phyloP scores from a whole-genome alignment of 2,113 vertebrate genomes.

The Melanerpes aurifrons region DNA sequence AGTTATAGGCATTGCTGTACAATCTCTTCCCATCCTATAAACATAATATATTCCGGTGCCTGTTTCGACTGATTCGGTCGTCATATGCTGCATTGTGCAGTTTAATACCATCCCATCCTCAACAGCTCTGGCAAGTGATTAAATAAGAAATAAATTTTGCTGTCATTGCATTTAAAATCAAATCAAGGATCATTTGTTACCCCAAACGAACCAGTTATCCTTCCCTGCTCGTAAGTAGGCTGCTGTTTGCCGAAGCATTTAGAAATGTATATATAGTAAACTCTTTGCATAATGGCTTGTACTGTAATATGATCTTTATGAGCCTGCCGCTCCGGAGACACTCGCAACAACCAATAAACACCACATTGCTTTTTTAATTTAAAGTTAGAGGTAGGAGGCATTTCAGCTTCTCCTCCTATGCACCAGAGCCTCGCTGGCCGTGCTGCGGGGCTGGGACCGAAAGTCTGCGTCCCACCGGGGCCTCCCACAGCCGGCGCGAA shows the following conservation, averaged over 20 bases:
- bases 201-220: slow-evolving; percentile 77
- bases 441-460: fast-evolving
- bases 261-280: slow-evolving; percentile 70
- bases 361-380: slow-evolving; percentile 71
- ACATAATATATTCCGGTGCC: slow-evolving; percentile 68
- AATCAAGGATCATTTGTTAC: slow-evolving; percentile 82
- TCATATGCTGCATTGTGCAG: slow-evolving; percentile 53
- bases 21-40: slow-evolving; percentile 66
- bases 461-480: not conserved
- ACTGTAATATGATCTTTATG: slow-evolving; percentile 74
- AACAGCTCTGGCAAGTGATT: slow-evolving; percentile 73
- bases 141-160: slow-evolving; percentile 80
- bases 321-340: slow-evolving; percentile 40
- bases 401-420: not conserved
- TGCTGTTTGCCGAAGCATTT: slow-evolving; percentile 76
- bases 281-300: slow-evolving; percentile 70
- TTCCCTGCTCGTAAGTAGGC: slow-evolving; percentile 71
- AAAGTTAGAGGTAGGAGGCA: slow-evolving; percentile 70
- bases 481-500: not conserved
- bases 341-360: slow-evolving; percentile 57
- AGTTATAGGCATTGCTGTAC: slow-evolving; percentile 25
- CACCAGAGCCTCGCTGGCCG: not conserved
- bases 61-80: slow-evolving; percentile 51
- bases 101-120: slow-evolving; percentile 66
- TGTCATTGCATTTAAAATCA: slow-evolving; percentile 82